phyloP scores from a whole-genome alignment of 2,113 vertebrate genomes.

The Spea multiplicata region DNA sequence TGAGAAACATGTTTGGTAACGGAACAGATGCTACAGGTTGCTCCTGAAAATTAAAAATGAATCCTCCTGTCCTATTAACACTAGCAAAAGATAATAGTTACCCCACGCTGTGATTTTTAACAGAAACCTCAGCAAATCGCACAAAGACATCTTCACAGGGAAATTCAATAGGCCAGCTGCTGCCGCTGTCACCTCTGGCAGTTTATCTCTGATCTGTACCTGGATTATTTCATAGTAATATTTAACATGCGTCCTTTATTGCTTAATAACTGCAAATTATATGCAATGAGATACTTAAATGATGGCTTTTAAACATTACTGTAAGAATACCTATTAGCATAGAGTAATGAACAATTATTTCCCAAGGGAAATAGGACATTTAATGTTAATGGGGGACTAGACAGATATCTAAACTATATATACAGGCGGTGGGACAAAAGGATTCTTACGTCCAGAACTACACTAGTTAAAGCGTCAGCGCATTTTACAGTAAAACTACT shows the following conservation, averaged over 20 bases:
- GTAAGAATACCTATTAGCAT: constrained; percentile 17
- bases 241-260: constrained; percentile 31
- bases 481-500: too few relatives aligned
- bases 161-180: constrained; percentile 54
- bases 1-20: constrained; percentile 43
- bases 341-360: background rate
- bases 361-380: background rate
- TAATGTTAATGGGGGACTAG: background rate
- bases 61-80: constrained; percentile 61
- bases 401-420: too few relatives aligned
- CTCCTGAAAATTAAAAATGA: constrained; percentile 59
- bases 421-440: too few relatives aligned
- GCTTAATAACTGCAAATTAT: constrained; percentile 41
- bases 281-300: constrained; percentile 35
- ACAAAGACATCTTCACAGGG: constrained; percentile 50
- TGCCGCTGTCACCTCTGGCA: constrained; percentile 54
- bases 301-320: constrained; percentile 7
- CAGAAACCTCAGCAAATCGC: constrained; percentile 55
- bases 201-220: constrained; percentile 19
- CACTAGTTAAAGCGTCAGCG: too few relatives aligned
- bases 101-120: constrained; percentile 64
- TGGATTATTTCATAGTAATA: constrained; percentile 19
- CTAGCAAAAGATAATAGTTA: constrained; percentile 63
- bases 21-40: constrained; percentile 59
- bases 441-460: too few relatives aligned